phyloP scores from a whole-genome alignment of 1,140 invertebrate genomes.

The Mactra quadrangularis region DNA sequence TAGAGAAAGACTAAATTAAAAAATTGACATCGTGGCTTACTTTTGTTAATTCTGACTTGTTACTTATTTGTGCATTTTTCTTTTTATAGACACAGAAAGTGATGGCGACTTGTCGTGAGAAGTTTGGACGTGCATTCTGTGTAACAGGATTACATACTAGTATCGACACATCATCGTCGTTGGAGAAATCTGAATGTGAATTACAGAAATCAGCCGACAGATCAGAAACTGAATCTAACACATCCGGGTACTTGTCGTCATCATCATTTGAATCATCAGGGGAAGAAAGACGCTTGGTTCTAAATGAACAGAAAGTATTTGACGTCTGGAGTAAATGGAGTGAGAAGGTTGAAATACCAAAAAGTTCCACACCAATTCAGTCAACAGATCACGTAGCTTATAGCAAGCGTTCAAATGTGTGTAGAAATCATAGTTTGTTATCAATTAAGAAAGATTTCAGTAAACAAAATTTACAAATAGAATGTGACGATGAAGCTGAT shows the following conservation, averaged over 20 bases:
- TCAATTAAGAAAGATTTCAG: slow-evolving; percentile 43
- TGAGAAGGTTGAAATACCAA: slow-evolving; percentile 7
- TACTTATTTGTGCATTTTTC: not conserved
- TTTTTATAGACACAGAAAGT: slow-evolving; percentile 8
- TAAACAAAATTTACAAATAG: not conserved
- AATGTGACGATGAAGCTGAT: not conserved
- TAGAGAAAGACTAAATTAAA: too few relatives aligned
- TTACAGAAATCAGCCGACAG: not conserved
- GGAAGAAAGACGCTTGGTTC: slow-evolving; percentile 55
- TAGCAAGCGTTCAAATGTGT: slow-evolving; percentile 5
- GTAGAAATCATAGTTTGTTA: not conserved
- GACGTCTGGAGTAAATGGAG: slow-evolving; percentile 38
- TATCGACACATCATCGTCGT: not conserved
- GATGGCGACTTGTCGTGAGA: slow-evolving; percentile 7
- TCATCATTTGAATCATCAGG: slow-evolving; percentile 55
- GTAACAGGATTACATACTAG: slow-evolving; percentile 33
- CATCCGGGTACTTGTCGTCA: slow-evolving; percentile 53
- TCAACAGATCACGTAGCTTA: not conserved
- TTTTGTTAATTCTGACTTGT: too few relatives aligned
- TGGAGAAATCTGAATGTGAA: slow-evolving; percentile 1
- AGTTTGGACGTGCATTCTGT: slow-evolving; percentile 42
- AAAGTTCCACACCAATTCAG: slow-evolving; percentile 54
- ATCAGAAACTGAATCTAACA: slow-evolving; percentile 50
- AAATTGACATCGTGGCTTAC: too few relatives aligned
- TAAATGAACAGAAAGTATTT: slow-evolving; percentile 51